Base-by-base conservation (phyloP, 2,113 vertebrate species). In the Tragulus kanchil region DNA sequence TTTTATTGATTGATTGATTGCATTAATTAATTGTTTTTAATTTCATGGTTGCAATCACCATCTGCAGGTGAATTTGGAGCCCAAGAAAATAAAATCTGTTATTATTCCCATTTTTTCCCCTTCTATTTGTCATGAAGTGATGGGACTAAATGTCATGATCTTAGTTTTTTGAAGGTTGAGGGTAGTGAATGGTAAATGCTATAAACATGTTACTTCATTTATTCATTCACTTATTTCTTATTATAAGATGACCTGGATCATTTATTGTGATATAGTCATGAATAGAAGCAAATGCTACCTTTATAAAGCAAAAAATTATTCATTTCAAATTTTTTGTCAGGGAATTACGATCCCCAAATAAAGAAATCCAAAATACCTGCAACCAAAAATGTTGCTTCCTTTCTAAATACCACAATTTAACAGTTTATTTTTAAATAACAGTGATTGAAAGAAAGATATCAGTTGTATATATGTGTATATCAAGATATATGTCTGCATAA, bases 321-420 rank as follows among this genome's bases (percentile, higher is more conserved):
- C n/a, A n/a, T n/a, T n/a, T n/a, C n/a, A n/a, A n/a, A n/a, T n/a
- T n/a, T n/a, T n/a, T n/a, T n/a, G n/a, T 58, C 3, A 13, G 10
- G 85, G 3, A 62, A 73, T n/a, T 48, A 7, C 59, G 69, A 48
- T 31, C 5, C 56, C 15, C 4, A 12, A 9, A 3, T 26, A 6
- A 2, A 45, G 42, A 15, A 6, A 36, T 28, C 62, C 23, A 25
- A 73, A 64, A 0, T 8, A 9, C 31, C 2, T 48, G 10, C 6
- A 23, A 7, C 6, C 0, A 0, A 13, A 3, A 21, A 23, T 5
- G 7, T 5, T 36, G 31, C 36, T 81, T 58, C 75, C 5, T 28
- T 65, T 64, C 52, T 75, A 13, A 13, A 21, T 10, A 64, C 14
- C 14, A 56, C 14, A 25, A 3, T 64, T 45, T 36, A 56, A 54